These are phyloP conservation scores for Rattus norvegicus DNA, from an alignment of 2,113 vertebrate genomes.

Conservation along the genomic window DNA sequence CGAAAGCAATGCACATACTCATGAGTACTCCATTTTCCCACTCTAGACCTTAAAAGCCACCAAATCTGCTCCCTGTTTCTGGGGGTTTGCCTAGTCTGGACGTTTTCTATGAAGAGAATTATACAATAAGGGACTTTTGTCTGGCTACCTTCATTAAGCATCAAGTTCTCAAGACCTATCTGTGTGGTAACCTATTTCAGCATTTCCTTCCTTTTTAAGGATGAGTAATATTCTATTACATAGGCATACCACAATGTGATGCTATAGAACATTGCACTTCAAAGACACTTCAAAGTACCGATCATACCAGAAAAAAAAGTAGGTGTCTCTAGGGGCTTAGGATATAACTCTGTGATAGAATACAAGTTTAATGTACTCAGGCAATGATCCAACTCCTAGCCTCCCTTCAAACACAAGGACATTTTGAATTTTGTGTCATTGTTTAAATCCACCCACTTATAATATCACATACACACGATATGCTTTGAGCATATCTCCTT, in stretches of 20 bases:
- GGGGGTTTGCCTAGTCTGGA: slow-evolving; percentile 27
- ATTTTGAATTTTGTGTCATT: background rate
- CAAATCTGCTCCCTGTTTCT: background rate
- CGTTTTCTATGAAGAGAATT: background rate
- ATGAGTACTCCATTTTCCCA: background rate
- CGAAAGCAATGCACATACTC: background rate
- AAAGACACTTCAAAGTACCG: slow-evolving; percentile 6
- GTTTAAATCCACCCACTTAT: background rate
- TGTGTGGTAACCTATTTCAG: background rate
- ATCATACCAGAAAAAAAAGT: background rate
- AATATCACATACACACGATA: background rate
- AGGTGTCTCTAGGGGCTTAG: background rate
- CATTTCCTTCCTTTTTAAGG: slow-evolving; percentile 2
- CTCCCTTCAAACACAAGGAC: background rate
- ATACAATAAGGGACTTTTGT: background rate
- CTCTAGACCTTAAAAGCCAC: background rate
- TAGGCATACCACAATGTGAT: background rate
- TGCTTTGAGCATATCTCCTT: background rate
- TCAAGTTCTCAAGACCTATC: slow-evolving; percentile 24
- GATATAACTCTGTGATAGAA: background rate
- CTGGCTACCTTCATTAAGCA: slow-evolving; percentile 24
- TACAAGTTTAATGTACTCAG: background rate
- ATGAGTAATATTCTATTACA: slow-evolving; percentile 27
- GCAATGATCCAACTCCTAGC: background rate
- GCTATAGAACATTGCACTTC: background rate